Percentiles rank a stretch among this genome's conserved stretches.
These are phyloP conservation scores for Machimus atricapillus DNA, from an alignment of 2,888 invertebrate species.

Conservation along the genomic window DNA sequence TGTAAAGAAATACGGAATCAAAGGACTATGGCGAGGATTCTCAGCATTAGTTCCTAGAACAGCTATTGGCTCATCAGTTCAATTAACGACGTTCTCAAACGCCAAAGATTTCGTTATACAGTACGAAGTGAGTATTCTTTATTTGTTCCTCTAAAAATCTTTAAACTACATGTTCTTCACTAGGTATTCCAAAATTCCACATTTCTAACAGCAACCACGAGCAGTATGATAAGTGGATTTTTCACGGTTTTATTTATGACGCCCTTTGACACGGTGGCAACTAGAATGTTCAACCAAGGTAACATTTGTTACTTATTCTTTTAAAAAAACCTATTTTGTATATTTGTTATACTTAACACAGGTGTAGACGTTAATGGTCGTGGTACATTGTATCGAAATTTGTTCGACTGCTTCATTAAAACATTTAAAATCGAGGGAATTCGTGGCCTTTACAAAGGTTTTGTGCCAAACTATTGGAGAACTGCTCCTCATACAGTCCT, in stretches of 20 bases:
- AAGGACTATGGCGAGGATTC: slow-evolving; percentile 81
- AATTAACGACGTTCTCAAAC: slow-evolving; percentile 80
- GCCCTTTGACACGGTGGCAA: slow-evolving; percentile 85
- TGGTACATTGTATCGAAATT: slow-evolving; percentile 73
- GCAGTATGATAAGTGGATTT: slow-evolving; percentile 79
- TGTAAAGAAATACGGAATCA: slow-evolving; percentile 65
- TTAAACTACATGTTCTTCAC: not conserved
- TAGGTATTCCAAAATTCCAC: slow-evolving; percentile 60
- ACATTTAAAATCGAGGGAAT: slow-evolving; percentile 79
- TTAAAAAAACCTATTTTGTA: too few relatives aligned
- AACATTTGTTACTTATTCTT: slow-evolving; percentile 49
- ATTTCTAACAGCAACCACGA: slow-evolving; percentile 68
- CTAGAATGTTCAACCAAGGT: slow-evolving; percentile 91
- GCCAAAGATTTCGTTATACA: slow-evolving; percentile 64
- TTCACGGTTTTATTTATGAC: slow-evolving; percentile 79
- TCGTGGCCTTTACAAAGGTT: slow-evolving; percentile 79
- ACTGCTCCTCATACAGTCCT: slow-evolving; percentile 82
- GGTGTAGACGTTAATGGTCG: slow-evolving; percentile 69
- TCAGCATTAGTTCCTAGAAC: slow-evolving; percentile 75
- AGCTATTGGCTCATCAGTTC: slow-evolving; percentile 82
- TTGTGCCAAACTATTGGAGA: slow-evolving; percentile 76
- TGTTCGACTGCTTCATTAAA: slow-evolving; percentile 79
- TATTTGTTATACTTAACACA: slow-evolving; percentile 51
- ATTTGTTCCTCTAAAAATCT: not conserved
- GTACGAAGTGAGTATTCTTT: slow-evolving; percentile 48